Conservation (phyloP, 2,113 vertebrate genomes). For the Nyctereutes procyonoides region DNA sequence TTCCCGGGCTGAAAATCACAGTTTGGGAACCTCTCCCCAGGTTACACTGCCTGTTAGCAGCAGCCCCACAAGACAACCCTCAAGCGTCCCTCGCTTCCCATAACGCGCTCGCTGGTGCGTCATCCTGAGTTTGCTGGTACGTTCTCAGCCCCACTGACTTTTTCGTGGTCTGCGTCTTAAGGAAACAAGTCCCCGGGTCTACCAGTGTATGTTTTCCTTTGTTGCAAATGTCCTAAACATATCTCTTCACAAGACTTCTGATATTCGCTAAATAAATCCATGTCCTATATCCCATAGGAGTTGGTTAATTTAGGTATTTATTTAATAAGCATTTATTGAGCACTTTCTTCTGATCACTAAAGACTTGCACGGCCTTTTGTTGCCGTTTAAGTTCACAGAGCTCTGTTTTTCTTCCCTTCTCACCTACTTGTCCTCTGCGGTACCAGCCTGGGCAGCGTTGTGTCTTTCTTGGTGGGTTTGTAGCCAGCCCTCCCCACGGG, state of each 20-base stretch:
- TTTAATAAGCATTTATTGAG: background rate
- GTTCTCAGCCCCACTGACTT: background rate
- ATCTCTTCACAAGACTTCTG: slow-evolving; percentile 1
- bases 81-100: background rate
- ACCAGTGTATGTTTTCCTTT: background rate
- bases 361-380: background rate
- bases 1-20: background rate
- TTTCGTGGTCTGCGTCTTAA: background rate
- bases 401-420: background rate
- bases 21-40: background rate
- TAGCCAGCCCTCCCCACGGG: background rate
- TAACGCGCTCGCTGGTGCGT: no score
- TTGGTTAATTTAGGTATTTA: background rate
- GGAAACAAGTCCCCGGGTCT: background rate
- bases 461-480: background rate
- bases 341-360: background rate
- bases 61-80: background rate
- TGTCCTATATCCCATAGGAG: background rate
- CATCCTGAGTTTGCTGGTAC: no score
- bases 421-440: background rate
- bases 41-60: background rate
- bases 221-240: background rate
- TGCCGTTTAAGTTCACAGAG: background rate
- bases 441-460: background rate
- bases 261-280: background rate